A percentile compares a stretch with the other conserved stretches of the same genome.
Conservation (phyloP, 2,888 invertebrate species). For the Torymus tubicola region DNA sequence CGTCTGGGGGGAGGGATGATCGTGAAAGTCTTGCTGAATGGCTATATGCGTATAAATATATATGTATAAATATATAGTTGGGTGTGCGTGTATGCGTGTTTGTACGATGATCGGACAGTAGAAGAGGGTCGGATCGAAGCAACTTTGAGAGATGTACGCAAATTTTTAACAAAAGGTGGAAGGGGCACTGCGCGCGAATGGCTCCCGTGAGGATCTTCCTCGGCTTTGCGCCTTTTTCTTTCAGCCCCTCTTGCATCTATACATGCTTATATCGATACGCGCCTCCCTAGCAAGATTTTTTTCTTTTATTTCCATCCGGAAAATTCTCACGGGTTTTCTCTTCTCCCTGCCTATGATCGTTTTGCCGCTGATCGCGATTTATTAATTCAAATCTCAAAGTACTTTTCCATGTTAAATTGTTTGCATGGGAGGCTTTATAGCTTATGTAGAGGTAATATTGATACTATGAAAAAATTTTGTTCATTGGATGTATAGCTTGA, state of each 20-base stretch:
- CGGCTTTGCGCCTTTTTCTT: conserved; percentile 3
- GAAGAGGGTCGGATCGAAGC: not conserved
- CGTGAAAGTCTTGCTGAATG: not conserved
- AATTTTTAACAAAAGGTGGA: conserved; percentile 30
- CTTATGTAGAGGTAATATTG: not conserved
- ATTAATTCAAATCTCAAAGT: conserved; percentile 35
- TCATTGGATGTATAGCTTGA: no score
- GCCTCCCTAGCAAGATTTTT: not conserved
- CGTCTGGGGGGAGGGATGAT: not conserved
- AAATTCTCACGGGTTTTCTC: not conserved
- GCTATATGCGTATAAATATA: no score
- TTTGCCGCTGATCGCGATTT: conserved; percentile 15
- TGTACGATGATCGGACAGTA: not conserved
- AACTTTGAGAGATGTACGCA: conserved; percentile 34
- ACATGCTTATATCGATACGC: no score
- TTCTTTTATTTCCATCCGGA: conserved; percentile 14
- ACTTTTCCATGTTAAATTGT: conserved; percentile 3
- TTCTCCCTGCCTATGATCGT: conserved; percentile 11
- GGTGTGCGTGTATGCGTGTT: not conserved
- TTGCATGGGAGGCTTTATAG: not conserved
- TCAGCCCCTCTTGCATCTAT: not conserved
- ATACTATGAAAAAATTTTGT: no score
- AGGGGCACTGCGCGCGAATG: conserved; percentile 15
- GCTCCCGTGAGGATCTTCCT: conserved; percentile 29
- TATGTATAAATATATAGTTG: no score